Conservation (phyloP, 2,797 vertebrate genomes). For the Enteromius afrohamiltoni region DNA sequence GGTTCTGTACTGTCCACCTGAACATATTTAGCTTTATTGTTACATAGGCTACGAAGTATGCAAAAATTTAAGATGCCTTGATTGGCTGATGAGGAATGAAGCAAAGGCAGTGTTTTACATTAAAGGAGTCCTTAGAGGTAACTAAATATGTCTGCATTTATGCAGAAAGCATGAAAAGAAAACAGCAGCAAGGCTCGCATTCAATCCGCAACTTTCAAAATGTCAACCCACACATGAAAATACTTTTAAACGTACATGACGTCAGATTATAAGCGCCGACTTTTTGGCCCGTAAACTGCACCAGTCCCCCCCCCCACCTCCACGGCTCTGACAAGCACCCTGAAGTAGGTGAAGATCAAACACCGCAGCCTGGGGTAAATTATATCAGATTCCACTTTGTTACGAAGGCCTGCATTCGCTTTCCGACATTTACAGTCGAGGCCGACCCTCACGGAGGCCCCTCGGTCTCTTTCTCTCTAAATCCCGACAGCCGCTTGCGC, state of each 20-base stretch:
- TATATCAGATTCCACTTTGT: slow-evolving; percentile 77
- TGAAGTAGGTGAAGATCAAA: slow-evolving; percentile 75
- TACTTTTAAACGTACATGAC: slow-evolving; percentile 64
- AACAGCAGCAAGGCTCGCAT: slow-evolving; percentile 41
- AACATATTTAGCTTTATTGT: not conserved
- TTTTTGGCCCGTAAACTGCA: slow-evolving; percentile 72
- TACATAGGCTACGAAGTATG: not conserved
- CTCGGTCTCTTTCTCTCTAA: slow-evolving; percentile 54
- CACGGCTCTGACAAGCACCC: slow-evolving; percentile 60
- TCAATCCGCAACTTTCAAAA: slow-evolving; percentile 60
- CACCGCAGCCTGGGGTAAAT: slow-evolving; percentile 70
- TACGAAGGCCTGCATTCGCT: slow-evolving; percentile 73
- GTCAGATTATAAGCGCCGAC: slow-evolving; percentile 73
- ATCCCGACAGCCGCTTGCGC: slow-evolving; percentile 63
- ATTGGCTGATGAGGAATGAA: slow-evolving; percentile 5
- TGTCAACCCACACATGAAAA: slow-evolving; percentile 73
- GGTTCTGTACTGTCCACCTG: not conserved
- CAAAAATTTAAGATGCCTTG: slow-evolving; percentile 7
- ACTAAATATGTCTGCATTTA: slow-evolving; percentile 48
- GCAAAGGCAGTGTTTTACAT: slow-evolving; percentile 38
- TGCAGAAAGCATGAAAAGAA: slow-evolving; percentile 54
- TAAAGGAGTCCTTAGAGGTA: slow-evolving; percentile 23
- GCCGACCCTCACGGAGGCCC: slow-evolving; percentile 65
- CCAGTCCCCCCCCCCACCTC: slow-evolving; percentile 40
- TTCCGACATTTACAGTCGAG: slow-evolving; percentile 76